Evolutionary conservation across 2,113 vertebrate genomes (phyloP), one percentile per base, ranked within the genome.

Genomic region (Urocitellus parryii): DNA sequence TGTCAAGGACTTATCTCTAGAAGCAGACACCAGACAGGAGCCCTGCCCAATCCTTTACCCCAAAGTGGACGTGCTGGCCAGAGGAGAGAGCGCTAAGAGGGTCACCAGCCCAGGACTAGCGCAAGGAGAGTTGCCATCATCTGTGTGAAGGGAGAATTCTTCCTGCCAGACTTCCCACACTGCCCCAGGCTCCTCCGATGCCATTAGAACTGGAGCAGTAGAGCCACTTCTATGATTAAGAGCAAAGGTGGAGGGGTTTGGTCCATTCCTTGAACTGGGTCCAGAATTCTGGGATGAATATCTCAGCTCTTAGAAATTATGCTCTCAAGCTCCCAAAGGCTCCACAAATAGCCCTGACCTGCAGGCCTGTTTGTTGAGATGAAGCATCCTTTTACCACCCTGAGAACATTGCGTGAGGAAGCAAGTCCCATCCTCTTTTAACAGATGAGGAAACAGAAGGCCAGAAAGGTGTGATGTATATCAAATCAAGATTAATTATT

Each of bases 1-100:
- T 83, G 95, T 93, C 86, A 42, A 85, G 90, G 87, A 96, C 96
- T 97, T 98, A 98, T 97, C 97, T 96, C 90, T 74, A 63, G 83
- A 29, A 72, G 79, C 97, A 97, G 97, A 81, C 34, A 80, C 68
- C 82, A 76, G 70, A 34, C 63, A 86, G 68, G 58, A 77, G 89
- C 89, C 96, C 96, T 53, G 87, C 94, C 96, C 79, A 27, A 27
- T 20, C 89, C 79, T 95, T 58, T 39, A 39, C 83, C 58, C 93
- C 58, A 10, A 22, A 80, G 91, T 22, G 87, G 78, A 53, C 0
- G 6, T 20, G 70, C 58, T 29, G 37, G 91, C 91, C 48, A 13
- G 39, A 42, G 53, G 39, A 27, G 39, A 78, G 39, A 27, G 39
- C 78, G 80, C 65, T 68, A 68, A 39, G 67, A 45, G 67, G 74